These are phyloP conservation scores for Chiloscyllium punctatum DNA, from an alignment of 2,797 vertebrate genomes.

Conservation along the genomic window DNA sequence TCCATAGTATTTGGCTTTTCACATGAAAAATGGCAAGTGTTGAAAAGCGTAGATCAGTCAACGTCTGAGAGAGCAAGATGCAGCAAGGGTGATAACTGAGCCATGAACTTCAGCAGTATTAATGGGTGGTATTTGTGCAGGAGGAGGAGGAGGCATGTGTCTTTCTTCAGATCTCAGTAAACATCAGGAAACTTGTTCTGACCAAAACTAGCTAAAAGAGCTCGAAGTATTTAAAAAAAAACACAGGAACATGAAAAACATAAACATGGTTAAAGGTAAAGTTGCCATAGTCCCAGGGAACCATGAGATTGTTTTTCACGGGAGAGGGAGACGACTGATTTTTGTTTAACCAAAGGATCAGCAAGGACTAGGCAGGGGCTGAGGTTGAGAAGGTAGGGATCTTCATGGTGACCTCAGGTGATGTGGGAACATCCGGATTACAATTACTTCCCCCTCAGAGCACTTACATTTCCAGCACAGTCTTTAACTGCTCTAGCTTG, in stretches of 20 bases:
- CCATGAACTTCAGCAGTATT: not conserved
- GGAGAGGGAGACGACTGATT: too few species aligned
- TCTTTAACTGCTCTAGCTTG: constrained; percentile 95
- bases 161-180: not conserved
- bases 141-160: not conserved
- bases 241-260: not conserved
- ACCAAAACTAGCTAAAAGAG: not conserved
- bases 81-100: not conserved
- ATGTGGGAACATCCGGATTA: not conserved
- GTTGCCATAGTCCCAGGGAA: too few species aligned
- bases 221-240: not conserved
- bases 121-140: not conserved
- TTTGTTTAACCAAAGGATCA: too few species aligned
- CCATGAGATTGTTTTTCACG: too few species aligned
- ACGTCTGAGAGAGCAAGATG: not conserved
- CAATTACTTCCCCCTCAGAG: not conserved
- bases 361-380: too few species aligned
- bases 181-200: not conserved
- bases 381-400: too few species aligned
- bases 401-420: too few species aligned
- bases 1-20: too few species aligned
- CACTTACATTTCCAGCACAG: constrained; percentile 93
- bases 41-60: not conserved
- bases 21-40: not conserved
- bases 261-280: not conserved